Evolutionary conservation across 1,140 invertebrate genomes (phyloP).

Genomic region (Plodia interpunctella): DNA sequence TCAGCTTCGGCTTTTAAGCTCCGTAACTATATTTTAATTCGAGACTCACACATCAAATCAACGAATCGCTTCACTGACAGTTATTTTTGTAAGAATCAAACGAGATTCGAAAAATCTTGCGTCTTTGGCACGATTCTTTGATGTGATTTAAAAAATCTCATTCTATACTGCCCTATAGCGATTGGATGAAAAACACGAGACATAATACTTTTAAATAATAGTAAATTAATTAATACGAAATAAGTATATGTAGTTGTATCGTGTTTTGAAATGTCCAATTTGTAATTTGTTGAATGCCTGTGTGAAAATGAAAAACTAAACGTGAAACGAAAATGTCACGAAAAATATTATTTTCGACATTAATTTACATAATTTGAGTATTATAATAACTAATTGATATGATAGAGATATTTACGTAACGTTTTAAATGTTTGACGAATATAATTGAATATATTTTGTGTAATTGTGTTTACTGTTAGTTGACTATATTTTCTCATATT

Average conservation of each 20-base stretch:
- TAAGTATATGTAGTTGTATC: neutral
- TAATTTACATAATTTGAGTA: neutral
- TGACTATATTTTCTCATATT: neutral
- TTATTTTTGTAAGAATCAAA: too few species aligned
- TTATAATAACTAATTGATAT: neutral
- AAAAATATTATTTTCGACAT: constrained; percentile 2
- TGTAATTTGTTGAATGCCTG: neutral
- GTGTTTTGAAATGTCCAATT: neutral
- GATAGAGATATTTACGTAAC: neutral
- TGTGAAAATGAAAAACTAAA: constrained; percentile 8
- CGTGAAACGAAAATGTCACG: constrained; percentile 2
- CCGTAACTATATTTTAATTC: neutral
- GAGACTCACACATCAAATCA: too few species aligned
- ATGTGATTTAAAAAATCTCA: neutral
- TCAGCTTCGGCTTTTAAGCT: constrained; percentile 69
- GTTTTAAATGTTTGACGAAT: neutral
- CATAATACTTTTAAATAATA: neutral
- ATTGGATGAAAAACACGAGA: neutral
- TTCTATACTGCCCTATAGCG: neutral
- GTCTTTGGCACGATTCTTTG: neutral
- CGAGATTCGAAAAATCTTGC: neutral
- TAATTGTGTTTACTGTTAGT: neutral
- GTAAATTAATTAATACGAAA: neutral
- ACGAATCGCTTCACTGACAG: too few species aligned
- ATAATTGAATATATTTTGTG: neutral